Base-by-base conservation (phyloP, 2,113 vertebrate genomes). In the Pteruthius melanotis region DNA sequence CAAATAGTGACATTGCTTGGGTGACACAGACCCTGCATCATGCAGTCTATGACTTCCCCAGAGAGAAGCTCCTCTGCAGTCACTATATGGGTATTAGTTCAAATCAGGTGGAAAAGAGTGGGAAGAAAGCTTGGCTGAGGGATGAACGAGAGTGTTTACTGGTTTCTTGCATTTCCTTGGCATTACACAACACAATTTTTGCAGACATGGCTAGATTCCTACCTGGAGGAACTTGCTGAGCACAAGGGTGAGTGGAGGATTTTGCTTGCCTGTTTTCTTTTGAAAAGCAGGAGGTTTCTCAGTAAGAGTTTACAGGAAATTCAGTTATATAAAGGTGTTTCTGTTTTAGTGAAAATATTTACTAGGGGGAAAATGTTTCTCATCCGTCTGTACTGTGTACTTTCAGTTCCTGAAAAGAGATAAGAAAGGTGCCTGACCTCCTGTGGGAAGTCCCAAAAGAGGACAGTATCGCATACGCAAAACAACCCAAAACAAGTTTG, bases 371-470 rank as follows among this genome's bases (percentile, higher is more conserved):
- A 68, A 89, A 61, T 63, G 20, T 87, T 93, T 90, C 72, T 81
- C 45, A 61, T n/a, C n/a, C 4, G 8, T 64, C 49, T 87, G 49
- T 39, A 30, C 42, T 39, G 20, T 31, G n/a, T 60, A 31, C 37
- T 94, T 90, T 93, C 85, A 64, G 79, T 84, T 94, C 50, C 76
- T 86, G 74, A 68, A 68, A 91, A 94, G 50, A 85, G 78, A 74
- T 78, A 74, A 69, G 83, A 80, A 94, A 93, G 90, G 75, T 95
- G 54, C 49, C 77, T 87, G 56, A 80, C 42, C 37, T 88, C 76
- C 53, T 83, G 50, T 66, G 86, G 72, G 56, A 96, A 93, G 57
- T 75, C 80, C 80, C 90, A 81, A 35, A 78, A 75, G 60, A 65
- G 40, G 50, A 71, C 66, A 61, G n/a, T n/a, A 63, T 70, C 30